Conservation (phyloP, 2,797 vertebrate species). For the Rhincodon typus region DNA sequence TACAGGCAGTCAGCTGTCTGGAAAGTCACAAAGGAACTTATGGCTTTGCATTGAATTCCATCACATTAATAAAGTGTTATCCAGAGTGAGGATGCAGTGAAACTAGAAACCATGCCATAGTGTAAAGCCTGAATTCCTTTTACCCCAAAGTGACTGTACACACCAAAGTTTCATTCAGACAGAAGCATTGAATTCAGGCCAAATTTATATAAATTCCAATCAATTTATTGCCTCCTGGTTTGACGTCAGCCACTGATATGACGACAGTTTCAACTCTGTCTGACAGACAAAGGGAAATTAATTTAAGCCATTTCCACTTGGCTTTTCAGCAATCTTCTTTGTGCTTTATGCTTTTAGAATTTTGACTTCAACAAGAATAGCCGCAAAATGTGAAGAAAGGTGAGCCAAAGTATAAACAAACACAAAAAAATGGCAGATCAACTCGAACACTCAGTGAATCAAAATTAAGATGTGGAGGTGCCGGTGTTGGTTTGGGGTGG, state of each 20-base stretch:
- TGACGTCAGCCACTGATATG: background rate
- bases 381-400: background rate
- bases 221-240: background rate
- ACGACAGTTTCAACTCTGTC: background rate
- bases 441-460: background rate
- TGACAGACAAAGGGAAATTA: background rate
- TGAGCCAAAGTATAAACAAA: background rate
- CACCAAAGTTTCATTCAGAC: too few relatives aligned
- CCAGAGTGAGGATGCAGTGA: background rate
- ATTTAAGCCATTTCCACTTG: background rate
- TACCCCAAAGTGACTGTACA: background rate
- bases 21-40: slow-evolving; percentile 13
- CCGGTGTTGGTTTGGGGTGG: too few relatives aligned
- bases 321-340: background rate
- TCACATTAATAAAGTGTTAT: background rate
- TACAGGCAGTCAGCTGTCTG: background rate
- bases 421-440: background rate
- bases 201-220: background rate
- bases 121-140: background rate
- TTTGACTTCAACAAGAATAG: background rate
- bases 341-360: background rate
- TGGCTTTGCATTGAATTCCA: slow-evolving; percentile 17
- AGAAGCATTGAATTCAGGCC: background rate
- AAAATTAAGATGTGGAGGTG: background rate
- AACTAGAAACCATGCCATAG: background rate